phyloP scores from a whole-genome alignment of 2,797 vertebrate species.

The Pangasius krempfi region DNA sequence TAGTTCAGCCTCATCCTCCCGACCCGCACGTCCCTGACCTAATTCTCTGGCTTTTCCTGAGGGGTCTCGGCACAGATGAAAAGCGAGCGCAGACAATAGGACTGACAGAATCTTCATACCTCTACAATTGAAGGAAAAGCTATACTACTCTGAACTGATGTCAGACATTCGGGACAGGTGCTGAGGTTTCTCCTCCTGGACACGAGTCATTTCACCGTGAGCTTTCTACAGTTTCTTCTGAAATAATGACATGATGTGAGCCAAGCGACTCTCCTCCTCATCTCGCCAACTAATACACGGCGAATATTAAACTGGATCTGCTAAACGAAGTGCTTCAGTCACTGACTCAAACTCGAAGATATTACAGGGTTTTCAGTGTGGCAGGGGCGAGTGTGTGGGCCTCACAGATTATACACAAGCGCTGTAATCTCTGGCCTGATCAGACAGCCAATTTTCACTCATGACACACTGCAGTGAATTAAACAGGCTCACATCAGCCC shows the following conservation, averaged over 20 bases:
- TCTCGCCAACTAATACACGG: not conserved
- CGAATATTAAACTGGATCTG: not conserved
- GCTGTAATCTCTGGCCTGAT: conserved; percentile 67
- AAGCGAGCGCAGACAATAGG: conserved; percentile 71
- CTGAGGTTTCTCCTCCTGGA: conserved; percentile 58
- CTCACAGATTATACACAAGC: conserved; percentile 70
- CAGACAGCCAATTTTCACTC: conserved; percentile 68
- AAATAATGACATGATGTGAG: not conserved
- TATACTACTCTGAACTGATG: conserved; percentile 66
- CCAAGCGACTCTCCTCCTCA: not conserved
- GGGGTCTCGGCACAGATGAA: conserved; percentile 70
- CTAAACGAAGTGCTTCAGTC: not conserved
- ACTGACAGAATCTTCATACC: conserved; percentile 68
- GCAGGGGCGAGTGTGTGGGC: conserved; percentile 57
- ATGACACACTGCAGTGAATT: conserved; percentile 67
- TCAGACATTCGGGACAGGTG: conserved; percentile 65
- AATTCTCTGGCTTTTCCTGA: conserved; percentile 68
- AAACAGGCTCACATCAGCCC: conserved; percentile 55
- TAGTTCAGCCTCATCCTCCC: conserved; percentile 16
- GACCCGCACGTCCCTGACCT: conserved; percentile 67
- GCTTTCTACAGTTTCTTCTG: conserved; percentile 16
- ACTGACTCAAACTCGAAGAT: not conserved
- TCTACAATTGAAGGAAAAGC: conserved; percentile 79
- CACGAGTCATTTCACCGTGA: conserved; percentile 9
- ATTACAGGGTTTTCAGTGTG: not conserved